Base-by-base conservation (phyloP, 2,888 invertebrate species). In the Tethea ocularis region DNA sequence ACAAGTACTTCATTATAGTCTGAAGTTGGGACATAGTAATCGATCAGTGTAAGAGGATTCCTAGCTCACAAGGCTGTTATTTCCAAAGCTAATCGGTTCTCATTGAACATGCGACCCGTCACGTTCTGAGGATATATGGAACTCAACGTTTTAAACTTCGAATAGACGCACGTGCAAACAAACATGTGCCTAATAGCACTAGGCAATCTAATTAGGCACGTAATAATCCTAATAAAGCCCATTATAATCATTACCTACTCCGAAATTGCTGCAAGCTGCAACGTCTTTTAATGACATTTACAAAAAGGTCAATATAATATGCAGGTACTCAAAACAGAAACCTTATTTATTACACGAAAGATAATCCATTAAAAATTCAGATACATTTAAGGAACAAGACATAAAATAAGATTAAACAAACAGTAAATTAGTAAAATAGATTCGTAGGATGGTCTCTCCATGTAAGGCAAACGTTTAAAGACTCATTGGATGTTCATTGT, bases 401-500 rank as follows among this genome's bases (percentile, higher is more conserved):
- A 41, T 57, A 61, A 52, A 60, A 60, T 63, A 69, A 61, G 65
- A 59, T 69, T 67, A 63, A 69, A 59, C 66, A 64, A 63, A 64
- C 61, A 75, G 79, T 78, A 81, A 81, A 81, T 77, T 75, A n/a
- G 73, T 70, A 72, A 69, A 70, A 75, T 75, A 74, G 66, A 75
- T 73, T 76, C 75, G 84, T 84, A 80, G 83, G 84, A 75, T 73
- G 84, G 73, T 67, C 17, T 61, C 75, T 65, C 77, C 80, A 63
- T 80, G 83, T 67, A 84, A 67, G 83, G 84, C 63, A 67, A 72
- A 70, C 77, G 74, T 78, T 84, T 83, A 81, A 74, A 74, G 68
- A 59, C 67, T 79, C 78, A 80, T 82, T 81, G 77, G 73, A 69
- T 72, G 71, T 71, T 77, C 77, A 89, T 89, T 89, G 90, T 90